These are phyloP conservation scores for Lamproptera curius DNA, from an alignment of 2,888 invertebrate genomes.

Conservation along the genomic window DNA sequence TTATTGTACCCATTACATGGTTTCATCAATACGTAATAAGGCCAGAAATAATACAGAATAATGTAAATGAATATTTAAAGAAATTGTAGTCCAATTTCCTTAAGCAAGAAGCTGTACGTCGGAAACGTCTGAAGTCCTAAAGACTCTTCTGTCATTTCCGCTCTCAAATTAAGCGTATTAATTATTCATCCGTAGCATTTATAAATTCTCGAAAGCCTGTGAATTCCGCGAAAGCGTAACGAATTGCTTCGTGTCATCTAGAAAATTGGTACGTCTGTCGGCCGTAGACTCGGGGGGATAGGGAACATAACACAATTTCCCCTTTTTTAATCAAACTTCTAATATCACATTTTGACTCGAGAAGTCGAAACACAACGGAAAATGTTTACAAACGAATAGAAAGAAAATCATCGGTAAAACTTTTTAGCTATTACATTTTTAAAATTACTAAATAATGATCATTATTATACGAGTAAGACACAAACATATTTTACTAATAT, in stretches of 20 bases:
- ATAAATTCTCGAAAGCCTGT: not conserved
- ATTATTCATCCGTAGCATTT: not conserved
- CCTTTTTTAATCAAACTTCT: constrained; percentile 19
- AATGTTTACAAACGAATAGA: no score
- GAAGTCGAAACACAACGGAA: no score
- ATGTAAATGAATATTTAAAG: not conserved
- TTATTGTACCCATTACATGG: no score
- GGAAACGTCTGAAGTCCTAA: not conserved
- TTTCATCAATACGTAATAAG: not conserved
- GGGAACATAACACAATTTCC: constrained; percentile 9
- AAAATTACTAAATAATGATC: no score
- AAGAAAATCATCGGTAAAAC: no score
- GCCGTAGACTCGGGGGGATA: constrained; percentile 2
- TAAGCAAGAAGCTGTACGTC: not conserved
- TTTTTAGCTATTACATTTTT: no score
- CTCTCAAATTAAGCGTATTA: no score
- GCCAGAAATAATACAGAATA: not conserved
- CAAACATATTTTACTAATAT: no score
- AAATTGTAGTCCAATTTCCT: not conserved
- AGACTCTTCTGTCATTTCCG: no score
- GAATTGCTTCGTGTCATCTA: constrained; percentile 17
- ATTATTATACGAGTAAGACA: no score
- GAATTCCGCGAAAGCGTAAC: constrained; percentile 7
- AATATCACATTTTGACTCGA: constrained; percentile 4
- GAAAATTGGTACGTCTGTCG: constrained; percentile 20